Conservation (phyloP, 2,888 invertebrate genomes). For the Hedychridium roseum region DNA sequence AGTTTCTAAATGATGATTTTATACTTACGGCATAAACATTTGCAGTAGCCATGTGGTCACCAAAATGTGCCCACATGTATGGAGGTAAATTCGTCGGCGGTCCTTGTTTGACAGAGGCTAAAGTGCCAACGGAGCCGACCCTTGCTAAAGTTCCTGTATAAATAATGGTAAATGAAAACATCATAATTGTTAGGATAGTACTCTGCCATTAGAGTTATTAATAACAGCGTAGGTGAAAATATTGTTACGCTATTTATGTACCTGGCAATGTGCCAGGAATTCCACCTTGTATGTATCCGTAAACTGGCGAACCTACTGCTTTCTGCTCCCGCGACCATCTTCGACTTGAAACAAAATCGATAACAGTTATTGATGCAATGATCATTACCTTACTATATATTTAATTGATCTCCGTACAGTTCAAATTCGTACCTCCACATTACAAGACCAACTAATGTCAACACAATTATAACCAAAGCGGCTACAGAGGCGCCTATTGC, state of each 20-base stretch:
- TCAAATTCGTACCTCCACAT: conserved; percentile 80
- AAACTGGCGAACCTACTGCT: conserved; percentile 81
- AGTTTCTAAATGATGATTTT: too few relatives aligned
- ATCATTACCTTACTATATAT: background rate
- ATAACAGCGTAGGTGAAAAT: background rate
- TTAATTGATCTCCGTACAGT: too few relatives aligned
- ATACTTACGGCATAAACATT: conserved; percentile 82
- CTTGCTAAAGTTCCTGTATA: conserved; percentile 49
- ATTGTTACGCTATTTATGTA: conserved; percentile 18
- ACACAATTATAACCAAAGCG: conserved; percentile 86
- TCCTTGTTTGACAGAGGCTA: conserved; percentile 60
- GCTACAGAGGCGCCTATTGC: conserved; percentile 90
- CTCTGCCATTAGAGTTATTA: background rate
- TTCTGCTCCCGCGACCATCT: conserved; percentile 92
- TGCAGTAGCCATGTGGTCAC: conserved; percentile 86
- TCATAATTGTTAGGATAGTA: background rate
- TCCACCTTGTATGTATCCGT: conserved; percentile 81
- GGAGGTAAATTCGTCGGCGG: conserved; percentile 68
- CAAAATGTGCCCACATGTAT: conserved; percentile 83
- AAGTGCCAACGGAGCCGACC: conserved; percentile 59
- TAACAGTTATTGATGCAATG: background rate
- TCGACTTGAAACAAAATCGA: conserved; percentile 68
- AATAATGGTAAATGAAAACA: conserved; percentile 1
- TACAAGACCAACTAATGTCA: conserved; percentile 85
- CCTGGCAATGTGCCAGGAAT: conserved; percentile 59